These are phyloP conservation scores for Ectropis grisescens DNA, from an alignment of 1,140 invertebrate species.

Conservation along the genomic window DNA sequence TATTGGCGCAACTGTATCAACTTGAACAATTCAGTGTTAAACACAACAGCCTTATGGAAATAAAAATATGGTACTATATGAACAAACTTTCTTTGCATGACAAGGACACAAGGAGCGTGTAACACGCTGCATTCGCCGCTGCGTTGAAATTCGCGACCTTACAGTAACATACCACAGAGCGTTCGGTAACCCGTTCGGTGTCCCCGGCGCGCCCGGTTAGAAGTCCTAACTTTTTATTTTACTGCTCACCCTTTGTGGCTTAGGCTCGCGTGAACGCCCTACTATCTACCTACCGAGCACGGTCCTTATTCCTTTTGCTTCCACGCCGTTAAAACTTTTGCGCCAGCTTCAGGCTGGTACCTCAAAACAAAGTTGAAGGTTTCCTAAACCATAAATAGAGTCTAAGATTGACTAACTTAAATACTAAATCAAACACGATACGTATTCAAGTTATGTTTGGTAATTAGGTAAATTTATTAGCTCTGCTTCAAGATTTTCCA, in stretches of 20 bases:
- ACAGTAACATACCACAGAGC: constrained; percentile 34
- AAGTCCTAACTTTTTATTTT: constrained; percentile 64
- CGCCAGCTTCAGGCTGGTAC: constrained; percentile 12
- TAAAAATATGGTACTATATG: too few relatives aligned
- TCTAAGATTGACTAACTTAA: constrained; percentile 4
- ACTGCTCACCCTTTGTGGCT: constrained; percentile 49
- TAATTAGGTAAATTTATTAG: too few relatives aligned
- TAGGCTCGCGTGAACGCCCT: constrained; percentile 46
- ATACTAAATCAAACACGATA: too few relatives aligned
- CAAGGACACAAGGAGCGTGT: too few relatives aligned
- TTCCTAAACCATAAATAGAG: constrained; percentile 1
- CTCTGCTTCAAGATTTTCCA: too few relatives aligned
- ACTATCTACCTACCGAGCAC: constrained; percentile 16
- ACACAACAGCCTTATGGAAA: too few relatives aligned
- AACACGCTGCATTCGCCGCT: too few relatives aligned
- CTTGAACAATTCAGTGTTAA: too few relatives aligned
- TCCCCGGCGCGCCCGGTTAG: constrained; percentile 55
- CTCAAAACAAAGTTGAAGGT: constrained; percentile 5
- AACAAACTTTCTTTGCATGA: too few relatives aligned
- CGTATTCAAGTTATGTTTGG: too few relatives aligned
- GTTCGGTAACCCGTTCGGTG: constrained; percentile 46
- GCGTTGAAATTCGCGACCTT: too few relatives aligned
- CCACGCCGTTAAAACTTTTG: constrained; percentile 25
- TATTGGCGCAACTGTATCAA: too few relatives aligned
- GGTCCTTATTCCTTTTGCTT: constrained; percentile 16